Base-by-base conservation (phyloP, 2,888 invertebrate genomes). In the Euclidia mi region DNA sequence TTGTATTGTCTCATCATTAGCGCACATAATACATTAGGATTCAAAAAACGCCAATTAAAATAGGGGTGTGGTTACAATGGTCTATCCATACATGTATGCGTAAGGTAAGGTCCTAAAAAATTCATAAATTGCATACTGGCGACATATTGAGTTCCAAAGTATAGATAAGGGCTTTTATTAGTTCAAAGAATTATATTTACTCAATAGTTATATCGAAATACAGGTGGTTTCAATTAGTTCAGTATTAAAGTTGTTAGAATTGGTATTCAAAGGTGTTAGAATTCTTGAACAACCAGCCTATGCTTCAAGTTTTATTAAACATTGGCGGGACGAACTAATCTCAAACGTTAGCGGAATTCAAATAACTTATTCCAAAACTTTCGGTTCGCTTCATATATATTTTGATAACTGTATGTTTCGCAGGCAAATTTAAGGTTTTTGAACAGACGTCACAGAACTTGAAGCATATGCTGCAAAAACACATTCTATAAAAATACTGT, bases 201-300 rank as follows among this genome's bases (percentile, higher is more conserved):
- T 61, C 43, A 64, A 61, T 50, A 56, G 55, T 72, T 56, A 63
- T 52, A 57, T 58, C 55, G 56, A 78, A 76, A 71, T 71, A 89
- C 90, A 89, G 89, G 89, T 89, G 90, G 89, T 89, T 89, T 87
- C 75, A 58, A 75, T 70, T 71, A 62, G 48, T 70, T 65, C 52
- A 53, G 59, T 70, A 71, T 60, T 60, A 41, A 61, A 74, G 47
- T 65, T 62, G 29, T 51, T 42, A 53, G 45, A 60, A 51, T 59
- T 66, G 56, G 45, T 62, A 51, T 59, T 66, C 52, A 56, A 61
- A 64, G 57, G 45, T 58, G 59, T 73, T 65, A 58, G 55, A 65
- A 63, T 56, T 62, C 48, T 63, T 68, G 48, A 59, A 50, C 50
- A 65, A 73, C 71, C 34, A 75, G 71, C 56, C 56, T 53, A 65